These are phyloP conservation scores for Hemitrygon akajei DNA, from an alignment of 2,797 vertebrate genomes.

Conservation along the genomic window DNA sequence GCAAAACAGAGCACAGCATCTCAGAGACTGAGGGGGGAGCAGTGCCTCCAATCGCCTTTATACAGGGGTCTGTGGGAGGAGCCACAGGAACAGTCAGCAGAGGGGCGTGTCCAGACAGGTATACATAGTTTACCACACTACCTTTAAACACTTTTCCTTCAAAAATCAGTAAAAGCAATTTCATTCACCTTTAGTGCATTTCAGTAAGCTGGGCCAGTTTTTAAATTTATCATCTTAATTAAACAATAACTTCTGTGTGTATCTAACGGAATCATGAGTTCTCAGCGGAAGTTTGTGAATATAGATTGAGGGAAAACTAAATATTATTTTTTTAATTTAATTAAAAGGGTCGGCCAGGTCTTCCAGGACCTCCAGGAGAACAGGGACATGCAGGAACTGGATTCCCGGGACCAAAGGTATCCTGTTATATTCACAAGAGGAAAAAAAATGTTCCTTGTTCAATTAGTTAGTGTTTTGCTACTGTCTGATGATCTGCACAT, in stretches of 20 bases:
- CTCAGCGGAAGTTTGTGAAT: background rate
- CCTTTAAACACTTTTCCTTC: background rate
- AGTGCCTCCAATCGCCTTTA: too few species aligned
- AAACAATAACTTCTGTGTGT: background rate
- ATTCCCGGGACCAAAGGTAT: conserved; percentile 79
- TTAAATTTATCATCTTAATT: background rate
- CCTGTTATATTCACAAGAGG: background rate
- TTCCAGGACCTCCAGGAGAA: conserved; percentile 69
- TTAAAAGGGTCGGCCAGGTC: conserved; percentile 70
- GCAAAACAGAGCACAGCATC: too few species aligned
- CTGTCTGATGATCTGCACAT: background rate
- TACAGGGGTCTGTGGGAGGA: too few species aligned
- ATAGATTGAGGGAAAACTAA: background rate
- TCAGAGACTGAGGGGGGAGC: too few species aligned
- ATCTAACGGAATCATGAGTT: background rate
- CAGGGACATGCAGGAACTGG: conserved; percentile 72
- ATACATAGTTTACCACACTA: too few species aligned
- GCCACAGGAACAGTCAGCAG: too few species aligned
- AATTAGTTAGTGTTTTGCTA: background rate
- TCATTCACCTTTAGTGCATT: background rate
- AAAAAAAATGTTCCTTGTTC: background rate
- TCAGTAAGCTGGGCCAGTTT: background rate
- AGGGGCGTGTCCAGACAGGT: too few species aligned
- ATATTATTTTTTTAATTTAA: conserved; percentile 38
- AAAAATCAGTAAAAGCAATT: background rate